Evolutionary conservation across 2,113 vertebrate genomes (phyloP).

Genomic region (Etia nguti): DNA sequence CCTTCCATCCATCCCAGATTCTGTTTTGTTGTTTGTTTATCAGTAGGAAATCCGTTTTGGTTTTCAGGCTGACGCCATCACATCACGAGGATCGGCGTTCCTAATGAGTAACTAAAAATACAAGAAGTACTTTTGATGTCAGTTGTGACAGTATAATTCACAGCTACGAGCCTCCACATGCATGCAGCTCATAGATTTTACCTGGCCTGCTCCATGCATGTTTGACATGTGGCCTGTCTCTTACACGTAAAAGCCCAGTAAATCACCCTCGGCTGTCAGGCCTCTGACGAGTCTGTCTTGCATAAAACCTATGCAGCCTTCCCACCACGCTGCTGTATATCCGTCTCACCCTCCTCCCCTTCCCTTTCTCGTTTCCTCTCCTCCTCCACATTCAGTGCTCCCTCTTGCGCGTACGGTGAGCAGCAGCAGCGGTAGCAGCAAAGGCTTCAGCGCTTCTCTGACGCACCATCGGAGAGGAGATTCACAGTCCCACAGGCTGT

Average conservation of each 20-base stretch:
- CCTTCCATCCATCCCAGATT: not conserved
- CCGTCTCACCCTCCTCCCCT: not conserved
- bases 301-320: slow-evolving; percentile 55
- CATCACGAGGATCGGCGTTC: not conserved
- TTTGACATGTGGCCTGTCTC: not conserved
- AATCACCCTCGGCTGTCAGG: slow-evolving; percentile 50
- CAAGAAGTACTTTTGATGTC: not conserved
- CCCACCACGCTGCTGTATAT: slow-evolving; percentile 32
- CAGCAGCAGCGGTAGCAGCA: slow-evolving; percentile 41
- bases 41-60: not conserved
- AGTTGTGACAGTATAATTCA: not conserved
- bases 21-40: not conserved
- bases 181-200: not conserved
- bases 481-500: slow-evolving; percentile 57
- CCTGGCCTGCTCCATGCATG: not conserved
- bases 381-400: slow-evolving; percentile 58
- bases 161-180: not conserved
- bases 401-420: slow-evolving; percentile 62
- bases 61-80: not conserved
- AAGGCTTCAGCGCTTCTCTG: slow-evolving; percentile 54
- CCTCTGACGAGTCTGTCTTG: slow-evolving; percentile 40
- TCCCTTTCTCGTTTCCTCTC: not conserved
- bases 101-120: slow-evolving; percentile 2
- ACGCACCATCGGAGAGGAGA: slow-evolving; percentile 66
- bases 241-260: slow-evolving; percentile 20